Evolutionary conservation across 2,888 invertebrate genomes (phyloP), one percentile per base, ranked within the genome.

Genomic region (Artemia sinica): DNA sequence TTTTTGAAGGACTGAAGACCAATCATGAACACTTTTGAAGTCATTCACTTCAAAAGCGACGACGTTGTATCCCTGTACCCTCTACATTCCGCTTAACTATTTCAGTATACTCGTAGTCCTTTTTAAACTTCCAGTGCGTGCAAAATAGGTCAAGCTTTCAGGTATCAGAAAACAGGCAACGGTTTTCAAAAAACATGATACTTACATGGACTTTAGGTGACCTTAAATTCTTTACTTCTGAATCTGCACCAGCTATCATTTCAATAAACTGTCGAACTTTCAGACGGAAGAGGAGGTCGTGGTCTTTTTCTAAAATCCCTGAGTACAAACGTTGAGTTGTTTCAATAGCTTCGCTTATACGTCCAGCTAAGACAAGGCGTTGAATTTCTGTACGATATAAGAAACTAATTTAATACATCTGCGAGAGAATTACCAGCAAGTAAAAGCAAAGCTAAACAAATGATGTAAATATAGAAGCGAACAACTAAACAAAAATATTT

Each of bases 231-330:
- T 77, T 81, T 80, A 83, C 84, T 79, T 85, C 88, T 66, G 86
- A 83, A 79, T 92, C 91, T 69, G 89, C 86, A 70, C 92, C 92
- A 71, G 75, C 76, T 67, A 97, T 91, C 93, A 96, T 95, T 81
- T 98, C 97, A 58, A 97, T 90, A 81, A 98, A 98, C 82, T 98
- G 96, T 72, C 97, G 87, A 77, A 95, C 95, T 80, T 95, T 95
- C 76, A 97, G 85, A 83, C 91, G 87, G 81, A 98, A 96, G 78
- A 92, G 83, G 75, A 97, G 84, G 79, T 93, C 91, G 74, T 85
- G 86, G 80, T 95, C 90, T 70, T 85, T 84, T 78, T 95, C 93
- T 76, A 97, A 81, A 72, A 97, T 84, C n/a, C 89, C 90, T 6
- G 97, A 96, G 81, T 93, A 96, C 73, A 91, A 82, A 75, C 87